These are phyloP conservation scores for Sinosuthora webbiana DNA, from an alignment of 2,113 vertebrate species.

Conservation along the genomic window DNA sequence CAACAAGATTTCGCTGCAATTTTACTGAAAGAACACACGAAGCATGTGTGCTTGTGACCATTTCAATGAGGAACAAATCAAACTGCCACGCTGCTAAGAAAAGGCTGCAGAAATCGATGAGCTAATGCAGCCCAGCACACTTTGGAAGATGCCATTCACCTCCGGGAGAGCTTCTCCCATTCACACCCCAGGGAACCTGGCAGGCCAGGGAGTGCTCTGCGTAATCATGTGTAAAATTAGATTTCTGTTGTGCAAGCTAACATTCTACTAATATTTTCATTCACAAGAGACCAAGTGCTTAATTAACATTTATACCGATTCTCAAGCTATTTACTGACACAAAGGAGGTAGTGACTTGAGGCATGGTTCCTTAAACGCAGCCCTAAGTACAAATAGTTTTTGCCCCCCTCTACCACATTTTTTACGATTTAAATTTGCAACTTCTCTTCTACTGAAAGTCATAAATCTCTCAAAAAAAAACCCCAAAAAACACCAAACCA, in stretches of 20 bases:
- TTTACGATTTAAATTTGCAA: not conserved
- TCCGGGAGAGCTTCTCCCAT: not conserved
- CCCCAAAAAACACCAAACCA: not conserved
- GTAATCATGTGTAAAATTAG: conserved; percentile 48
- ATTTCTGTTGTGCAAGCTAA: conserved; percentile 22
- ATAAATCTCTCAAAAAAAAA: not conserved
- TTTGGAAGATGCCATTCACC: not conserved
- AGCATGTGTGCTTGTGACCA: not conserved
- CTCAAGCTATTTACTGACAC: conserved; percentile 37
- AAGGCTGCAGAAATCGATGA: not conserved
- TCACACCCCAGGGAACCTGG: not conserved
- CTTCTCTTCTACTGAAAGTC: not conserved
- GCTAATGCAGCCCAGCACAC: not conserved
- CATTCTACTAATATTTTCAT: conserved; percentile 52
- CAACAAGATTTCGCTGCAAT: not conserved
- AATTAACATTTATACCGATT: conserved; percentile 44
- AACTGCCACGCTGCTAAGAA: not conserved
- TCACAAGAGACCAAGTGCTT: conserved; percentile 31
- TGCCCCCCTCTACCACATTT: not conserved
- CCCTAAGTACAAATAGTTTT: not conserved
- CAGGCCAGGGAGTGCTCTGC: not conserved
- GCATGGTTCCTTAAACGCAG: not conserved
- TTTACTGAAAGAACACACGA: not conserved
- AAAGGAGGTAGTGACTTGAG: conserved; percentile 14
- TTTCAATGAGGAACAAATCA: not conserved